Percentiles rank a stretch among this genome's conserved stretches.
These are phyloP conservation scores for Sussaba pulchella DNA, from an alignment of 2,888 invertebrate genomes.

Conservation along the genomic window DNA sequence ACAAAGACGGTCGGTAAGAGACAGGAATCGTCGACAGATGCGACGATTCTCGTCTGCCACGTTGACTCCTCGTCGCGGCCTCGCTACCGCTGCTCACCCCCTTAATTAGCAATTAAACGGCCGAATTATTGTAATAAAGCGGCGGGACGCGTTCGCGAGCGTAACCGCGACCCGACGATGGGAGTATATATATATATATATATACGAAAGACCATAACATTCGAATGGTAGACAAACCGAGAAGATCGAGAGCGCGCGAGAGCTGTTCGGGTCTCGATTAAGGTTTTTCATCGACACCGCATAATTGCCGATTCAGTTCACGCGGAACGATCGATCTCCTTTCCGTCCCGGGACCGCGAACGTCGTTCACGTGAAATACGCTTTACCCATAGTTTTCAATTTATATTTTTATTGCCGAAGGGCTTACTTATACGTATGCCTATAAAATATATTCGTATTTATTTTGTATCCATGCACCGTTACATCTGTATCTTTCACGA, in stretches of 20 bases:
- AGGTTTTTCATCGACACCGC: conserved; percentile 67
- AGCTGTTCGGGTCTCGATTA: conserved; percentile 55
- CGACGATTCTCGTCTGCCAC: conserved; percentile 69
- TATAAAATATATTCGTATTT: conserved; percentile 16
- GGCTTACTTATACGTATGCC: no score
- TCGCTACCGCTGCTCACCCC: conserved; percentile 55
- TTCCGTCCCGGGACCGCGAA: conserved; percentile 33
- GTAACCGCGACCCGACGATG: conserved; percentile 53
- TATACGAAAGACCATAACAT: conserved; percentile 20
- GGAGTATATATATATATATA: no score
- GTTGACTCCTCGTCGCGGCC: conserved; percentile 44
- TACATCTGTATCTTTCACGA: conserved; percentile 66
- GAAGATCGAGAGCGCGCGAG: conserved; percentile 3
- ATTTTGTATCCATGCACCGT: conserved; percentile 63
- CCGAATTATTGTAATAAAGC: conserved; percentile 81
- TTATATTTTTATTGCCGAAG: no score
- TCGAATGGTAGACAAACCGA: neutral
- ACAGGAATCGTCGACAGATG: conserved; percentile 76
- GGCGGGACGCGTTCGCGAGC: conserved; percentile 63
- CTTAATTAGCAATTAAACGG: conserved; percentile 81
- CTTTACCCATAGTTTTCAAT: neutral
- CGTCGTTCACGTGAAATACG: conserved; percentile 21
- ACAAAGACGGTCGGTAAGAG: conserved; percentile 23
- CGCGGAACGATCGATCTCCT: conserved; percentile 68
- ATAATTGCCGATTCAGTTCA: conserved; percentile 70